phyloP scores from a whole-genome alignment of 2,113 vertebrate species.

The Murina feae region DNA sequence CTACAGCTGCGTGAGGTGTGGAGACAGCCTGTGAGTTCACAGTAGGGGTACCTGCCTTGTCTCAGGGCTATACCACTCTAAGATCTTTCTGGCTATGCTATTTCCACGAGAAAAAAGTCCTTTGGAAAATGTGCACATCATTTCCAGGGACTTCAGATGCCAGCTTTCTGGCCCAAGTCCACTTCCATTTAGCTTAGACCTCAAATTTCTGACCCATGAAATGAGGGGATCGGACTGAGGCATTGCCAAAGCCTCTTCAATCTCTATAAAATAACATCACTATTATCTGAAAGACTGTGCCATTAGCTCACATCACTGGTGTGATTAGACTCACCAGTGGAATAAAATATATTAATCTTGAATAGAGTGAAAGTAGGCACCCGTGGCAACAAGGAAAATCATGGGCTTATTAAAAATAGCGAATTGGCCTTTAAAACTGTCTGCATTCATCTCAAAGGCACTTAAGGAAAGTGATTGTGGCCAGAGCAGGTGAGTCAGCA shows the following conservation, averaged over 20 bases:
- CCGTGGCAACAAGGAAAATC: slow-evolving; percentile 30
- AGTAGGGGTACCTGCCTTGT: not conserved
- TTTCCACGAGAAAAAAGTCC: not conserved
- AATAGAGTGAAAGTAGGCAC: not conserved
- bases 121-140: not conserved
- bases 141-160: not conserved
- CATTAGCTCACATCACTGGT: not conserved
- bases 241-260: not conserved
- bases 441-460: not conserved
- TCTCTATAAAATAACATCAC: not conserved
- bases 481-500: slow-evolving; percentile 27
- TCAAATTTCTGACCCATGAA: not conserved
- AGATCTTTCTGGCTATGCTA: not conserved
- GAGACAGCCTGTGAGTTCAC: too few relatives aligned
- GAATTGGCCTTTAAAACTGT: not conserved
- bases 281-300: not conserved
- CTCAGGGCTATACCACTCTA: not conserved
- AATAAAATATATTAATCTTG: not conserved
- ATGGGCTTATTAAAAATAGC: slow-evolving; percentile 47
- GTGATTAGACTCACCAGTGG: not conserved
- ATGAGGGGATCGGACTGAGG: not conserved
- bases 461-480: not conserved
- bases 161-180: not conserved
- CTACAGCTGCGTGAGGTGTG: too few relatives aligned
- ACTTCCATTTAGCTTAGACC: not conserved